Evolutionary conservation across 2,797 vertebrate species (phyloP), one percentile per base, ranked within the genome.

Genomic region (Bovichtus variegatus): DNA sequence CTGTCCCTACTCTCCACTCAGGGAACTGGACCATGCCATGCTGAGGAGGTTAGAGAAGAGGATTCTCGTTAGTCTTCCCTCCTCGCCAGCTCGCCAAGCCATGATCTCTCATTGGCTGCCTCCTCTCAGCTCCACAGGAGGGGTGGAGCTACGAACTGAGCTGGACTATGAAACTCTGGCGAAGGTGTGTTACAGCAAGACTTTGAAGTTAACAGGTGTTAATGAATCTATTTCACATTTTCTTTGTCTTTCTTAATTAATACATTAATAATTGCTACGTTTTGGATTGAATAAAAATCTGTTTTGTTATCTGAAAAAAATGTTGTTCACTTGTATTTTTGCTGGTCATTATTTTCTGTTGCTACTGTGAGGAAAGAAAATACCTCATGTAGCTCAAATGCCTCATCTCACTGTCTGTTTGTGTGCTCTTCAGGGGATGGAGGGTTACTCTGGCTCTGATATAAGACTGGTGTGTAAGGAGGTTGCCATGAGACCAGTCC

Each of bases 81-180:
- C 89, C 2, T 65, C 43, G 9, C 93, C 95, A 23, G 98, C 98
- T 1, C 95, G 98, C 55, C 90, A 83, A 71, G 96, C 91, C 34
- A 99, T 99, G 97, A 96, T 98, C 82, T 91, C 91, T 74, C 95
- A 98, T 65, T 99, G 98, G 98, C 94, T 99, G 83, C 98, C 98
- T 19, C 93, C 97, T 0, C 66, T 96, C 46, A 97, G 94, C 91
- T 94, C 87, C 81, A 94, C 90, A 0, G 89, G 92, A 23, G 94
- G 95, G 2, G 89, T 97, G 66, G 94, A 96, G 83, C 95, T 98
- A 74, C 91, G 69, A 9, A 96, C 98, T 0, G 90, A 96, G 0
- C 91, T 99, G 78, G 94, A 97, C 54, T 99, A 99, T 60, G 12
- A 89, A 21, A 44, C 86, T 21, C 91, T 99, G 80, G 95, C 97